A percentile compares a stretch with the other conserved stretches of the same genome.
phyloP scores from a whole-genome alignment of 2,888 invertebrate genomes.

The Agrochola macilenta region DNA sequence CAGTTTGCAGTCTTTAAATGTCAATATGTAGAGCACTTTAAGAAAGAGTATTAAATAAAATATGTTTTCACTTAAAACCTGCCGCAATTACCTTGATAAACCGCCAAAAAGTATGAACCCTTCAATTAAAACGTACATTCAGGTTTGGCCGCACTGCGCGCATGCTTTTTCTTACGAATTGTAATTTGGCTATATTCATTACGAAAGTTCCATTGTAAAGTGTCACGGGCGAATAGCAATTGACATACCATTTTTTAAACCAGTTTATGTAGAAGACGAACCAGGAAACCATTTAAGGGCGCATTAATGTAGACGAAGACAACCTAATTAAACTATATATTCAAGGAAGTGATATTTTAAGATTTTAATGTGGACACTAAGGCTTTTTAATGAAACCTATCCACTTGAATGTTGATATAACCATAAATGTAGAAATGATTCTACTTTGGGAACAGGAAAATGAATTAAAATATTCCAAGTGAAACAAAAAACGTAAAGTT shows the following conservation, averaged over 20 bases:
- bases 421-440: constrained; percentile 30
- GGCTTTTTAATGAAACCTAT: constrained; percentile 40
- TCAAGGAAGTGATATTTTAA: constrained; percentile 56
- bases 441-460: constrained; percentile 45
- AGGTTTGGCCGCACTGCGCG: constrained; percentile 76
- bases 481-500: constrained; percentile 44
- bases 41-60: constrained; percentile 83
- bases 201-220: constrained; percentile 76
- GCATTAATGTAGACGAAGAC: constrained; percentile 54
- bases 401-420: constrained; percentile 28
- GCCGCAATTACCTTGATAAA: constrained; percentile 85
- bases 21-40: constrained; percentile 85
- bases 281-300: constrained; percentile 52
- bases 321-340: constrained; percentile 60
- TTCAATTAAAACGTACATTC: constrained; percentile 84
- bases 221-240: constrained; percentile 73
- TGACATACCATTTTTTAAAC: constrained; percentile 70
- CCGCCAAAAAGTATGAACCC: constrained; percentile 79
- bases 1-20: constrained; percentile 58
- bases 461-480: constrained; percentile 46
- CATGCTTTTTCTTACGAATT: constrained; percentile 74
- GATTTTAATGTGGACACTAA: constrained; percentile 50
- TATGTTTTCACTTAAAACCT: constrained; percentile 85
- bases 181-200: constrained; percentile 81
- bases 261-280: constrained; percentile 55